Evolutionary conservation across 2,888 invertebrate genomes (phyloP), one percentile per base, ranked within the genome.

Genomic region (Didymodactylos carnosus): DNA sequence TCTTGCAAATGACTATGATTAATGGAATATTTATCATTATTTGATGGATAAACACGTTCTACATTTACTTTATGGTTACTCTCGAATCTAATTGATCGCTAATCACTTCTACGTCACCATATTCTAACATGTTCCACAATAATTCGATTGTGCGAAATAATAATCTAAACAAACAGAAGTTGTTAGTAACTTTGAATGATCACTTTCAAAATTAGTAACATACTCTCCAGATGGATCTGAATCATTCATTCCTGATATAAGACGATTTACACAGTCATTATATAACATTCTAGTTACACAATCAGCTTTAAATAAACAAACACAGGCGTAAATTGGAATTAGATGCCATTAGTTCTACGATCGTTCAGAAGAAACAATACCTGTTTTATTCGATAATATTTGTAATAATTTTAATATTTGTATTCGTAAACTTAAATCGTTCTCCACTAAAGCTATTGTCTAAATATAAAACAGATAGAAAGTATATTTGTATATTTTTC

Each of bases 81-180:
- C 80, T 73, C 73, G 80, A 81, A 75, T 79, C 81, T 3, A 83
- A 78, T 76, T 83, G 83, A 19, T 77, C 73, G 11, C 80, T 77
- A 3, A 82, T 75, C n/a, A 77, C 75, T 14, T 79, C 77, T 19
- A 77, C 76, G 75, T 79, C 79, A 19, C 82, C 82, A 75, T 79
- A 78, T 72, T 82, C 80, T 70, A 83, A 77, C 19, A 83, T 76
- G 73, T 83, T 83, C 83, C 83, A 83, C 23, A 83, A 75, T 27
- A 81, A 79, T 49, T 83, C 82, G 25, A 80, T 79, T 16, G 82
- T 81, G 27, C 81, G 77, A 76, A 83, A 83, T 76, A 83, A 72
- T 14, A 82, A 75, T 76, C 74, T 74, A 8, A 25, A 53, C 10
- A 62, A 4, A 72, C 13, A 0, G 46, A n/a, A 40, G 5, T 19